phyloP scores from a whole-genome alignment of 1,140 invertebrate species.

The Microplitis demolitor region DNA sequence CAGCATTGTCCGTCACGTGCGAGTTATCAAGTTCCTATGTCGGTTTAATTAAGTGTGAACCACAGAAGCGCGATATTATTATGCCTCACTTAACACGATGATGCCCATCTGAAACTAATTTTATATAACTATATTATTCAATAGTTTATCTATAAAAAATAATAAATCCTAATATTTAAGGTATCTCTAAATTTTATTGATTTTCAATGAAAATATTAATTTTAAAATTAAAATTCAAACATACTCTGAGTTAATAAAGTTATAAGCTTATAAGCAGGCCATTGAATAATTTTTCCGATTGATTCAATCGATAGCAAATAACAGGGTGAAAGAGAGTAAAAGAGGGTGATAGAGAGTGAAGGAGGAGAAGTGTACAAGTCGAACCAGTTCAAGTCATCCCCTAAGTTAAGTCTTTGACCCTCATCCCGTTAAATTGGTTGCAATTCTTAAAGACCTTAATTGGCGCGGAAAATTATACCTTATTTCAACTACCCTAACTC shows the following conservation, averaged over 20 bases:
- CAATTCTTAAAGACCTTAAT: slow-evolving; percentile 65
- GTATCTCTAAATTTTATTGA: neutral
- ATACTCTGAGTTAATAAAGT: neutral
- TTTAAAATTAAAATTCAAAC: neutral
- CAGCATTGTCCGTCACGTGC: slow-evolving; percentile 61
- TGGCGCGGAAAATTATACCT: slow-evolving; percentile 64
- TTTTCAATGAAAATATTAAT: neutral
- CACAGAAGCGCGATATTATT: slow-evolving; percentile 56
- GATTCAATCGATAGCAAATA: slow-evolving; percentile 64
- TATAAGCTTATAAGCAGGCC: slow-evolving; percentile 1
- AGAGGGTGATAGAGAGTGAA: no score
- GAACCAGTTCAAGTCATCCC: slow-evolving; percentile 49
- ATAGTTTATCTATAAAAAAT: neutral
- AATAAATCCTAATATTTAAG: no score
- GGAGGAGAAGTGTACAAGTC: neutral
- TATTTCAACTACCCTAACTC: slow-evolving; percentile 52
- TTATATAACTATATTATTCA: slow-evolving; percentile 2
- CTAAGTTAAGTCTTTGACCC: slow-evolving; percentile 52
- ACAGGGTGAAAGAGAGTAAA: slow-evolving; percentile 40
- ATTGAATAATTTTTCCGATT: slow-evolving; percentile 48
- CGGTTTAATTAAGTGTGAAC: slow-evolving; percentile 64
- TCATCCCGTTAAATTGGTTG: slow-evolving; percentile 61
- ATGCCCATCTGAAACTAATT: slow-evolving; percentile 50
- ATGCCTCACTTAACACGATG: slow-evolving; percentile 60
- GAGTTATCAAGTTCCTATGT: slow-evolving; percentile 51